Conservation (phyloP, 2,113 vertebrate genomes). For the Amblyornis subalaris region DNA sequence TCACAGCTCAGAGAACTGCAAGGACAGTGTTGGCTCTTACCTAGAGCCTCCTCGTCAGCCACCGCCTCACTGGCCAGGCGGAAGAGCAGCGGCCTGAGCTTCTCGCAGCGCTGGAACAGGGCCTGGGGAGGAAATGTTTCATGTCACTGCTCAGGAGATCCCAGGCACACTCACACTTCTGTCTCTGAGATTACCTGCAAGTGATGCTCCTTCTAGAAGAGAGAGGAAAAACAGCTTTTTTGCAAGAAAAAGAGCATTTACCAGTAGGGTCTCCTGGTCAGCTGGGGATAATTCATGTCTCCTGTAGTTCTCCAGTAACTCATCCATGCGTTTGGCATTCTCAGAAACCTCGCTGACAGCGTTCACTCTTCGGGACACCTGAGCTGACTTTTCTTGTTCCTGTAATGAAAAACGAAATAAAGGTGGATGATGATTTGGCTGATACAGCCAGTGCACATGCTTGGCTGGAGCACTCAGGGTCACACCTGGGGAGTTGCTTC, state of each 20-base stretch:
- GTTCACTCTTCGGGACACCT: constrained; percentile 67
- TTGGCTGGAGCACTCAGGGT: neutral
- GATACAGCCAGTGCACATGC: rapidly evolving
- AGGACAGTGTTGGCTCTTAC: constrained; percentile 5
- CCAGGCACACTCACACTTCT: neutral
- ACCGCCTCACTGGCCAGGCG: constrained; percentile 82
- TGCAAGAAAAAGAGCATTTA: neutral
- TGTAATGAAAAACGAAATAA: constrained; percentile 16
- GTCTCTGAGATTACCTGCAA: neutral
- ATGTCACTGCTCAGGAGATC: neutral
- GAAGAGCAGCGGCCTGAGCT: constrained; percentile 82
- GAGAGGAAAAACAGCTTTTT: neutral
- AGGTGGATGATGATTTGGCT: neutral
- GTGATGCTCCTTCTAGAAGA: neutral
- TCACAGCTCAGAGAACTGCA: neutral
- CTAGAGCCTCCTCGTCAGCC: constrained; percentile 78
- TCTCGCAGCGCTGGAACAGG: constrained; percentile 78
- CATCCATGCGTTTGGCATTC: constrained; percentile 66
- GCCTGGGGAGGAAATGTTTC: constrained; percentile 45
- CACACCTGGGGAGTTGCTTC: neutral
- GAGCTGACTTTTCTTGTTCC: constrained; percentile 87
- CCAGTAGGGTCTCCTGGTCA: constrained; percentile 61
- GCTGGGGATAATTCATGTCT: neutral
- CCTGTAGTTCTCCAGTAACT: constrained; percentile 66
- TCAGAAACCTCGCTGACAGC: constrained; percentile 80